Evolutionary conservation across 2,888 invertebrate genomes (phyloP), one percentile per base, ranked within the genome.

Genomic region (Abrostola tripartita): DNA sequence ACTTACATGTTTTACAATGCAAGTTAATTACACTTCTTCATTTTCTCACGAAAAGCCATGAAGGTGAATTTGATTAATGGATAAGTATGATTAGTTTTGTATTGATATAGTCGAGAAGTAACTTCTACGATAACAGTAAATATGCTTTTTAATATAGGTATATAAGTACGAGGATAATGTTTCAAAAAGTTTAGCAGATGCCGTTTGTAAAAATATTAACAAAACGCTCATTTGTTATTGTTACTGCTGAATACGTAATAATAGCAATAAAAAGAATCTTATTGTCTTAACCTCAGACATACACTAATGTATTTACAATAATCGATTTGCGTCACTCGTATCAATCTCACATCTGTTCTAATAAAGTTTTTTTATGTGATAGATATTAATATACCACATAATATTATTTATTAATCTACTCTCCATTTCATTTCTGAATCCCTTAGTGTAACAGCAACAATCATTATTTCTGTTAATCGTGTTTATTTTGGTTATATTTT

Each of bases 301-400:
- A 65, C 59, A 56, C 54, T 58, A 68, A 78, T 61, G 57, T 82
- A 54, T 82, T 81, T 81, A 73, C 76, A 68, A 71, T 76, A 72
- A 67, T 76, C 64, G 51, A 59, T 73, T 80, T 85, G 78, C 86
- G 87, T 88, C 87, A 85, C 65, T 61, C 63, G 62, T 71, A 72
- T 68, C 59, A 71, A 68, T 51, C 55, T 60, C 71, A 60, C 88
- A 89, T 84, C 85, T 88, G 88, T 83, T 81, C 68, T 68, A 85
- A 86, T 82, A 86, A 53, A 68, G 37, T 58, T 58, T 59, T 49
- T 58, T 42, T 44, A 47, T 24, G 10, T 35, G 11, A 10, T 41
- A n/a, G 11, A 40, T 50, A 54, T 58, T 49, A 56, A 36, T 65
- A 47, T 37, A 37, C 11, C 36, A 66, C n/a, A 44, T 8, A 44